Conservation (phyloP, 2,113 vertebrate genomes). For the Pterocles orientalis region DNA sequence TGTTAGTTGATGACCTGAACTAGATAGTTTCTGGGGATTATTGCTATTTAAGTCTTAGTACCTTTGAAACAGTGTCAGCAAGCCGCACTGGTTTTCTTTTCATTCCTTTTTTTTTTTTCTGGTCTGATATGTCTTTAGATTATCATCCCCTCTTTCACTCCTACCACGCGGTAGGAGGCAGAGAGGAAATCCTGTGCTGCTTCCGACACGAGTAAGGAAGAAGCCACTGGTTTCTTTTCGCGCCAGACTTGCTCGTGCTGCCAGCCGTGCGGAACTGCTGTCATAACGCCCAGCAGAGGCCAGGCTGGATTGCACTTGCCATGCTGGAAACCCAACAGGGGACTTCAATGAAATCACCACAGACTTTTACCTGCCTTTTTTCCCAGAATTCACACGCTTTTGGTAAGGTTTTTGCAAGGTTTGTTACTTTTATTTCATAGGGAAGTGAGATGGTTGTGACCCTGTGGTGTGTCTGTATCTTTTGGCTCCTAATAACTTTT, state of each 20-base stretch:
- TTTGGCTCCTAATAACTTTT: background rate
- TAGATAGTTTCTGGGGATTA: slow-evolving; percentile 58
- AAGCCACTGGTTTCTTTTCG: background rate
- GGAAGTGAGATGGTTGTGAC: background rate
- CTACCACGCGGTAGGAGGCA: background rate
- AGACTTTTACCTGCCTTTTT: background rate
- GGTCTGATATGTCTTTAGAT: background rate
- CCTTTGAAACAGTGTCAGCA: background rate
- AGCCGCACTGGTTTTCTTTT: background rate
- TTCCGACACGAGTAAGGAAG: background rate
- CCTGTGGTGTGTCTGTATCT: background rate
- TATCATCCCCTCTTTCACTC: background rate
- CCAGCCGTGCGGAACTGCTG: background rate
- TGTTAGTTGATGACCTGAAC: slow-evolving; percentile 52
- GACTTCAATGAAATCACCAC: background rate
- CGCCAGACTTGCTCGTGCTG: slow-evolving; percentile 13
- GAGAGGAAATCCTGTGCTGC: slow-evolving; percentile 64
- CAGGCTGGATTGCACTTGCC: background rate
- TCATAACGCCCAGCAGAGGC: accelerated
- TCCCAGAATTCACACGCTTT: background rate
- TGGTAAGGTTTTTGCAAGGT: slow-evolving; percentile 23
- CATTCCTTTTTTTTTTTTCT: background rate
- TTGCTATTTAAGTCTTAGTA: slow-evolving; percentile 49
- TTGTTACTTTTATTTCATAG: background rate
- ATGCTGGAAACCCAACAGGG: background rate